phyloP scores from a whole-genome alignment of 2,888 invertebrate genomes.

The Aphidius colemani region DNA sequence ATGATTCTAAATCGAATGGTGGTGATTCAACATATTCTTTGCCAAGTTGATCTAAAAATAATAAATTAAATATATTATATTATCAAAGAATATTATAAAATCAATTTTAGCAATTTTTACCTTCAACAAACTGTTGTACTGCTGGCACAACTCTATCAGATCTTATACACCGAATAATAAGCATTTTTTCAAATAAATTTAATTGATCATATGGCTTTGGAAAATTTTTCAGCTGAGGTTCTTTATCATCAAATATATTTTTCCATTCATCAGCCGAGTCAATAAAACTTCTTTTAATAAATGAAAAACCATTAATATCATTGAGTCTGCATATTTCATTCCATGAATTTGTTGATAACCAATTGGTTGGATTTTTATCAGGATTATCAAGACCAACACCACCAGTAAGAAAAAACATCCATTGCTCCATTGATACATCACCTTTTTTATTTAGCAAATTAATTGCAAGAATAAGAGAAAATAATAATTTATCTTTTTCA shows the following conservation, averaged over 20 bases:
- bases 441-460: slow-evolving; percentile 73
- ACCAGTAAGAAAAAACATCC: slow-evolving; percentile 88
- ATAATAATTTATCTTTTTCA: slow-evolving; percentile 92
- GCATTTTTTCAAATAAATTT: slow-evolving; percentile 74
- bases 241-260: slow-evolving; percentile 72
- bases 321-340: slow-evolving; percentile 75
- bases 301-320: slow-evolving; percentile 62
- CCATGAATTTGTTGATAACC: slow-evolving; percentile 78
- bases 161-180: slow-evolving; percentile 80
- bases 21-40: slow-evolving; percentile 85
- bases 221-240: slow-evolving; percentile 75
- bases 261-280: slow-evolving; percentile 71
- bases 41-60: slow-evolving; percentile 70
- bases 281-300: slow-evolving; percentile 66
- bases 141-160: slow-evolving; percentile 87
- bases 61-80: slow-evolving; percentile 19
- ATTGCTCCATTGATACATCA: slow-evolving; percentile 69
- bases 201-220: slow-evolving; percentile 77
- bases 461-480: slow-evolving; percentile 77
- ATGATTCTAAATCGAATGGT: slow-evolving; percentile 83
- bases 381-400: slow-evolving; percentile 84
- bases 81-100: not conserved
- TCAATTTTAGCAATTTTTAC: slow-evolving; percentile 56
- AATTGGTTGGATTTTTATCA: slow-evolving; percentile 70
- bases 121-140: slow-evolving; percentile 73